Base-by-base conservation (phyloP, 2,113 vertebrate species). In the Pachyramphus minor region DNA sequence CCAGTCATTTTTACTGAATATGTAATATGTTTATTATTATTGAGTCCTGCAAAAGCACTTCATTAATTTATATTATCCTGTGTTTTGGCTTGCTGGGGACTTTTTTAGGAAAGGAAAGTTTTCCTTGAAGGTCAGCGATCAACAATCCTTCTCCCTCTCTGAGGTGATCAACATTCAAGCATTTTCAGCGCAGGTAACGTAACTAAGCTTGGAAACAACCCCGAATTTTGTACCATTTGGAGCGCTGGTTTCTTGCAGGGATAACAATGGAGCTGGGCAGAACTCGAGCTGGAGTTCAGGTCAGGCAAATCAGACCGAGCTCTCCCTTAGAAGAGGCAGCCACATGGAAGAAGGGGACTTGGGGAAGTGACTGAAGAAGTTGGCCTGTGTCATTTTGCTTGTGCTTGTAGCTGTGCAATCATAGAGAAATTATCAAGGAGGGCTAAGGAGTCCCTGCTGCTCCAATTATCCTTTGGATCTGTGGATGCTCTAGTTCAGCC, bases 181-280 rank as follows among this genome's bases (percentile, higher is more conserved):
- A 0, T 97, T 99, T 64, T 99, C 99, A n/a, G 97, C 98, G 58
- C 98, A 99, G 99, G 99, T 99, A 98, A 96, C 3, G 22, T 56
- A 25, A 88, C 41, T 42, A 89, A 84, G 68, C 52, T 47, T 21
- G 66, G 55, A 21, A 79, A 37, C 11, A 63, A 2, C 16, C 52
- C 13, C 35, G 20, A 0, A 33, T 81, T 80, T 66, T 58, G 18
- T 67, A 19, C 75, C 9, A 1, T 71, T 49, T 23, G 53, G 14
- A 69, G 63, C 14, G 56, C 28, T 89, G 37, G 21, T 23, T 73
- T 71, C 63, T 90, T 80, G 52, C 20, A 49, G 55, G 12, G 44
- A 14, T 78, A 31, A 28, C 42, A 39, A 8, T 60, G 56, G 27
- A 86, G 39, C 63, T 80, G 81, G 55, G 71, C 44, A 89, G 55